These are phyloP conservation scores for Mylabris phalerata DNA, from an alignment of 1,140 invertebrate species.

Conservation along the genomic window DNA sequence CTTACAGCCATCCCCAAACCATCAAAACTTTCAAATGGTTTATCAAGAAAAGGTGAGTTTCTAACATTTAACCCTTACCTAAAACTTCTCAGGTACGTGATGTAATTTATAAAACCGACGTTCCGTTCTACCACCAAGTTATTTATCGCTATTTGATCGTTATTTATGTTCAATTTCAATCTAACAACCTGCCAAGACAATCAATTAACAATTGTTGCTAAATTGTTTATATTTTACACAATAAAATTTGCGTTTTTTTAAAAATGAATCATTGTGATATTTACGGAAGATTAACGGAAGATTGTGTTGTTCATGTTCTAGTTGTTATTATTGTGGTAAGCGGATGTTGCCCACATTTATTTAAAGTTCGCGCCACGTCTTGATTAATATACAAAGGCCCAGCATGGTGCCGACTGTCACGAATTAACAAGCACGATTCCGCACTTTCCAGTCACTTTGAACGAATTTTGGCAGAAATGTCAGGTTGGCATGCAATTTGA, in stretches of 20 bases:
- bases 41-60: slow-evolving; percentile 28
- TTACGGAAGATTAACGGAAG: not conserved
- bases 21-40: slow-evolving; percentile 30
- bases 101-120: slow-evolving; percentile 19
- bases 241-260: too few species aligned
- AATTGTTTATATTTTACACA: not conserved
- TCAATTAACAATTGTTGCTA: slow-evolving; percentile 8
- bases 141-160: slow-evolving; percentile 14
- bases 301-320: not conserved
- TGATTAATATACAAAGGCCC: slow-evolving; percentile 23
- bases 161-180: slow-evolving; percentile 15
- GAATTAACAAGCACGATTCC: slow-evolving; percentile 26
- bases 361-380: slow-evolving; percentile 10
- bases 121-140: slow-evolving; percentile 1
- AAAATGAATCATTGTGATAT: not conserved
- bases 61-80: slow-evolving; percentile 1
- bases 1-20: slow-evolving; percentile 33
- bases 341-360: not conserved
- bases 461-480: slow-evolving; percentile 25
- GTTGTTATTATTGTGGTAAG: not conserved
- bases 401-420: slow-evolving; percentile 29
- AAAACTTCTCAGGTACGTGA: slow-evolving; percentile 10
- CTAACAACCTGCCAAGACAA: slow-evolving; percentile 13
- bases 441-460: slow-evolving; percentile 28
- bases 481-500: slow-evolving; percentile 29